phyloP scores from a whole-genome alignment of 2,888 invertebrate species.

The Uropetala carovei region DNA sequence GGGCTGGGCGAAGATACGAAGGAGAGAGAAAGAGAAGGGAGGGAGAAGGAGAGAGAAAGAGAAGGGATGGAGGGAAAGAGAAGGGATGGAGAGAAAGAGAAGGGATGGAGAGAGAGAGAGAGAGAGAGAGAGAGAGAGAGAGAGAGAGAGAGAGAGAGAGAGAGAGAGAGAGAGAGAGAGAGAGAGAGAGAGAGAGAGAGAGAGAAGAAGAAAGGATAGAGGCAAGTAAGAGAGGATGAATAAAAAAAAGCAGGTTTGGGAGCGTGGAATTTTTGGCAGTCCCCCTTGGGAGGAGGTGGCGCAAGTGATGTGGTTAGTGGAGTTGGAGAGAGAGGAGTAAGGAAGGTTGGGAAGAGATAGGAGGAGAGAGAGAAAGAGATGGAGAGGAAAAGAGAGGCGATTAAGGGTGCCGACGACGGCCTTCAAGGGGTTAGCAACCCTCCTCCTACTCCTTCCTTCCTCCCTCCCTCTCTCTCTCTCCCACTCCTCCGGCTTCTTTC shows the following conservation, averaged over 20 bases:
- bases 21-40: neutral
- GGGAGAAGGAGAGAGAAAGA: neutral
- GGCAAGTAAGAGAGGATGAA: neutral
- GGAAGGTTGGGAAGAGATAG: neutral
- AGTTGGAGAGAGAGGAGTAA: neutral
- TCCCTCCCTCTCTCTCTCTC: neutral
- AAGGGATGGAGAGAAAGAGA: neutral
- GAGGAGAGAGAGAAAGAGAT: neutral
- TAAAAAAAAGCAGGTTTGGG: neutral
- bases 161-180: neutral
- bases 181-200: neutral
- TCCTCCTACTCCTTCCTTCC: no score
- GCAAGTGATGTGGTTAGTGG: neutral
- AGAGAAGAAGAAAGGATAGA: neutral
- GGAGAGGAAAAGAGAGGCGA: neutral
- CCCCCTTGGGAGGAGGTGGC: neutral
- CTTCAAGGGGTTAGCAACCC: conserved; percentile 49
- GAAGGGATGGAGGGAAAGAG: neutral
- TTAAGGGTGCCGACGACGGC: conserved; percentile 50
- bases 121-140: neutral
- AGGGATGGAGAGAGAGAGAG: neutral
- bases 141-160: neutral
- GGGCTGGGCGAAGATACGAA: neutral
- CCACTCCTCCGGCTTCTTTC: neutral
- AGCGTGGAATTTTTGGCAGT: conserved; percentile 48